Percentiles rank a stretch among this genome's conserved stretches.
phyloP scores from a whole-genome alignment of 2,797 vertebrate genomes.

The Phrynocephalus guinanensis region DNA sequence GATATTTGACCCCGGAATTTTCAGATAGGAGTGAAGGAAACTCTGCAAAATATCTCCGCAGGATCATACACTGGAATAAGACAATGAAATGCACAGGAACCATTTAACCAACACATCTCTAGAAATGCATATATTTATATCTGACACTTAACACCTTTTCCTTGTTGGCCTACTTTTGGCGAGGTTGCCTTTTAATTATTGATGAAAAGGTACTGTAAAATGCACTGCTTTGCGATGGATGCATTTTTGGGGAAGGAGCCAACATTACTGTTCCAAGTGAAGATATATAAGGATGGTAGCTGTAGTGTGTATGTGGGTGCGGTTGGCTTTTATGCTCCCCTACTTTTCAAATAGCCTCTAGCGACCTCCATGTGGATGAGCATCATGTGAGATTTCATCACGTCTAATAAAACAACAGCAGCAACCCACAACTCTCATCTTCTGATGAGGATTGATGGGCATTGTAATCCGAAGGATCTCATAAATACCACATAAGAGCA shows the following conservation, averaged over 20 bases:
- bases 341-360: too few relatives aligned
- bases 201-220: slow-evolving; percentile 75
- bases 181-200: slow-evolving; percentile 80
- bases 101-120: slow-evolving; percentile 73
- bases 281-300: background rate
- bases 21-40: background rate
- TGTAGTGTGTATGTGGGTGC: background rate
- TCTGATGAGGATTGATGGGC: too few relatives aligned
- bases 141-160: slow-evolving; percentile 67
- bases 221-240: slow-evolving; percentile 75
- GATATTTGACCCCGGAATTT: too few relatives aligned
- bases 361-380: too few relatives aligned
- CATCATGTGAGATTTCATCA: too few relatives aligned
- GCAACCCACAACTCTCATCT: too few relatives aligned
- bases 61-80: background rate
- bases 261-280: background rate
- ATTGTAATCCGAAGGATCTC: too few relatives aligned
- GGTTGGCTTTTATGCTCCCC: background rate
- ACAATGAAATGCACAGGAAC: background rate
- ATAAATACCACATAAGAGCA: too few relatives aligned
- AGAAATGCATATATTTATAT: slow-evolving; percentile 69
- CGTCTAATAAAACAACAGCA: too few relatives aligned
- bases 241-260: slow-evolving; percentile 25
- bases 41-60: background rate
- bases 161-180: slow-evolving; percentile 76